Evolutionary conservation across 64 coral and sea anemone species (phyloP).

Genomic region (Montipora capricornis): DNA sequence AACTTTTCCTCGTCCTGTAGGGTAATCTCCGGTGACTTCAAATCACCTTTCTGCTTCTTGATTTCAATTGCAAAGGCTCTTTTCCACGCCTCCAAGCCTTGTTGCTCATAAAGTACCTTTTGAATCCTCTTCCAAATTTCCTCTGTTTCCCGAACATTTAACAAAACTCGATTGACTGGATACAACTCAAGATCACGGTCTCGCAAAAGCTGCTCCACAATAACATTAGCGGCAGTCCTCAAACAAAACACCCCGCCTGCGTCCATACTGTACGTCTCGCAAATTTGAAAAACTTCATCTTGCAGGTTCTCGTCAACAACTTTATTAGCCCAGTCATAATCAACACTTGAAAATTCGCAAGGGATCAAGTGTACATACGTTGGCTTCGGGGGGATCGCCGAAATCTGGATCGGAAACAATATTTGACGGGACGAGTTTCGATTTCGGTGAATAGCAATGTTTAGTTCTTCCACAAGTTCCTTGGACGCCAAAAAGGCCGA

Average conservation of each 20-base stretch:
- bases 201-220: slow-evolving; percentile 31
- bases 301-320: not conserved
- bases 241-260: slow-evolving; percentile 38
- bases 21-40: not conserved
- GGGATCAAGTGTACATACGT: slow-evolving; percentile 78
- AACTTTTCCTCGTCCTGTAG: not conserved
- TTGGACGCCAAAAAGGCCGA: slow-evolving; percentile 59
- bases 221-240: slow-evolving; percentile 38
- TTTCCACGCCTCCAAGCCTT: slow-evolving; percentile 29
- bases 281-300: not conserved
- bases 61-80: slow-evolving; percentile 43
- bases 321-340: slow-evolving; percentile 53
- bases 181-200: not conserved
- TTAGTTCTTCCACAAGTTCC: slow-evolving; percentile 85
- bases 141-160: slow-evolving; percentile 68
- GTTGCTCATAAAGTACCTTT: slow-evolving; percentile 18
- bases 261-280: slow-evolving; percentile 7
- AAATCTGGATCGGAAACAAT: slow-evolving; percentile 61
- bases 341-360: slow-evolving; percentile 63
- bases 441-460: slow-evolving; percentile 82
- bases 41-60: not conserved
- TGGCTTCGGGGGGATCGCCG: slow-evolving; percentile 50
- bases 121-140: slow-evolving; percentile 41
- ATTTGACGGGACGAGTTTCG: slow-evolving; percentile 53
- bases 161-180: slow-evolving; percentile 52